Evolutionary conservation across 30 jellyfish, hydroid and myxozoan species (phyloP), one percentile per base, ranked within the genome.

Genomic region (Aurelia coerulea): DNA sequence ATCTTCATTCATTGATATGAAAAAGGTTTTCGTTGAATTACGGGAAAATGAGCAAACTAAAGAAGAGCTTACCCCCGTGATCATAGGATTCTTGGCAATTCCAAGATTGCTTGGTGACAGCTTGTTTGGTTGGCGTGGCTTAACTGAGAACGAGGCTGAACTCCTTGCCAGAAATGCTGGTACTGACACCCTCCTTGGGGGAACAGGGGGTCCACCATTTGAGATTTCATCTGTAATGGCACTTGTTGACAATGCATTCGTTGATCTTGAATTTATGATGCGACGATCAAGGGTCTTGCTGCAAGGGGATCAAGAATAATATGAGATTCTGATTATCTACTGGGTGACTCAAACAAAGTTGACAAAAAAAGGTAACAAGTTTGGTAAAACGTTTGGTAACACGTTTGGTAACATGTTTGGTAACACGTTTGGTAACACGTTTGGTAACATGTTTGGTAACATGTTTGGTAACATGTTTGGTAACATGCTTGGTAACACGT

Each of bases 271-370:
- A 33, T 31, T 70, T 10, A 42, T 75, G 12, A 75, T 67, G 14
- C 96, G 84, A 19, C 89, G 90, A 15, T 88, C 89, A 72, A 78
- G 5, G 10, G 89, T 79, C 39, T 79, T 88, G 80, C 86, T 73
- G 63, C 3, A 39, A 41, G 65, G 16, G 29, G 50, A 32, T 14
- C 16, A 17, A 50, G 12, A 10, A 59, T 17, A 19, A 23, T 11
- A 13, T 34, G 74, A 32, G 15, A 46, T 46, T 6, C 56, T 46
- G 56, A 9, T 46, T 46, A 46, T 9, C 56, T 46, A 46, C 56
- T 2, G 51, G 51, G 10, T 39, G 49, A 39, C 29, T 23, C 29
- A 23, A 23, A 23, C 29, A 23, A 23, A 23, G 29, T 23, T 23
- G 29, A 9, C 6, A 4, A 39, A 39, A 39, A 39, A 39, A 39